These are phyloP conservation scores for Hydropsyche tenuis DNA, from an alignment of 1,140 invertebrate genomes.

Conservation along the genomic window DNA sequence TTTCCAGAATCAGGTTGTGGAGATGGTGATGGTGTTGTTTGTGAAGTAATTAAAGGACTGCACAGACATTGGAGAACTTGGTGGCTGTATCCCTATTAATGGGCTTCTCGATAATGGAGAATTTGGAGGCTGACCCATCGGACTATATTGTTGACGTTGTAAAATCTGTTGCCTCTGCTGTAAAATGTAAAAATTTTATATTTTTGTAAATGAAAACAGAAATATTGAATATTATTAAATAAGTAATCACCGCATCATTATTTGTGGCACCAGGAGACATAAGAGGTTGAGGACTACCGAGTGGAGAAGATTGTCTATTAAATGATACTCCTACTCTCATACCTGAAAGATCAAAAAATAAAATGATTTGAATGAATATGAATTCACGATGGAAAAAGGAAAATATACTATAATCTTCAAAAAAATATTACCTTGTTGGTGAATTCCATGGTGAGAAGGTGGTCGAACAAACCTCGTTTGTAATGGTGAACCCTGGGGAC, in stretches of 20 bases:
- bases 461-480: conserved; percentile 61
- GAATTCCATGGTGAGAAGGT: conserved; percentile 54
- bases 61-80: conserved; percentile 56
- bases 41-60: conserved; percentile 60
- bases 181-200: conserved; percentile 14
- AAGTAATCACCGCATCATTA: conserved; percentile 54
- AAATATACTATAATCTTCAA: conserved; percentile 10
- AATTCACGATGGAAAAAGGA: too few relatives aligned
- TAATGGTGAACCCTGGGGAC: conserved; percentile 60
- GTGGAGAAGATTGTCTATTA: conserved; percentile 59
- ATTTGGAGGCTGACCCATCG: conserved; percentile 66
- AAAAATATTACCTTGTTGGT: conserved; percentile 61
- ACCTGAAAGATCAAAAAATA: conserved; percentile 50
- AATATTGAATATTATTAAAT: background rate
- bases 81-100: conserved; percentile 55
- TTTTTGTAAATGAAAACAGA: background rate
- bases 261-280: conserved; percentile 59
- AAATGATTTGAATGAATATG: background rate
- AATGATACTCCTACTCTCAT: conserved; percentile 60
- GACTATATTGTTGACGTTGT: conserved; percentile 60
- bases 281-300: conserved; percentile 61
- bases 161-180: conserved; percentile 60
- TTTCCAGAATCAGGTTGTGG: conserved; percentile 55
- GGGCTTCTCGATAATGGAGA: conserved; percentile 73
- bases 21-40: conserved; percentile 58